Conservation (phyloP, 1,140 invertebrate genomes). For the Drosophila leontia region DNA sequence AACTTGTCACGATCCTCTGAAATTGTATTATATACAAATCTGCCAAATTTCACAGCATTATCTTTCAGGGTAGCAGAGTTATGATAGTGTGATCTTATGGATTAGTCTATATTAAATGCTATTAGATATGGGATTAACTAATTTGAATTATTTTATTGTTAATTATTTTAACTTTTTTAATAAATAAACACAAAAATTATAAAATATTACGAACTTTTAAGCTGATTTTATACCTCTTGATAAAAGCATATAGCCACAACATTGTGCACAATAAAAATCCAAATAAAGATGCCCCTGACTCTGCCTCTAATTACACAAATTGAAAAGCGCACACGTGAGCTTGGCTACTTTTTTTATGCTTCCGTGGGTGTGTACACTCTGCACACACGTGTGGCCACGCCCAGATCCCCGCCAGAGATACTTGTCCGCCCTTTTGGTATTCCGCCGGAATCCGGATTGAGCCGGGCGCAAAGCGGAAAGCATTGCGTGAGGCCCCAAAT, state of each 20-base stretch:
- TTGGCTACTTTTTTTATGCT: slow-evolving; percentile 14
- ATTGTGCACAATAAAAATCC: slow-evolving; percentile 39
- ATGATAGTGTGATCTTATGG: neutral
- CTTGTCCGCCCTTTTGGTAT: neutral
- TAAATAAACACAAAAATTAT: neutral
- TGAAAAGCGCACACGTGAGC: slow-evolving; percentile 66
- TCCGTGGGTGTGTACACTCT: slow-evolving; percentile 27
- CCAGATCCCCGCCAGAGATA: slow-evolving; percentile 42
- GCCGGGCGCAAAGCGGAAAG: slow-evolving; percentile 45
- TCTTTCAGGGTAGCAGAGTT: neutral
- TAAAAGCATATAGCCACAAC: slow-evolving; percentile 1
- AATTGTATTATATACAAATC: neutral
- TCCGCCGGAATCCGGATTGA: slow-evolving; percentile 48
- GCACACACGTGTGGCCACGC: slow-evolving; percentile 27
- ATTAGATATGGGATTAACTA: neutral
- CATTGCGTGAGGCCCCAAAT: slow-evolving; percentile 45
- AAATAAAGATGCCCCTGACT: slow-evolving; percentile 55
- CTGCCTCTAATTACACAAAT: slow-evolving; percentile 73
- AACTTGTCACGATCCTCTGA: neutral
- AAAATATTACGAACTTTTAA: too few species aligned
- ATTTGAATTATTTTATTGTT: neutral
- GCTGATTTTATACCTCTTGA: too few species aligned
- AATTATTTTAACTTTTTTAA: too few species aligned
- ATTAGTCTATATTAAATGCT: neutral
- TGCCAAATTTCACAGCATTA: slow-evolving; percentile 5